Base-by-base conservation (phyloP, 2,113 vertebrate genomes). In the Coreoperca whiteheadi region DNA sequence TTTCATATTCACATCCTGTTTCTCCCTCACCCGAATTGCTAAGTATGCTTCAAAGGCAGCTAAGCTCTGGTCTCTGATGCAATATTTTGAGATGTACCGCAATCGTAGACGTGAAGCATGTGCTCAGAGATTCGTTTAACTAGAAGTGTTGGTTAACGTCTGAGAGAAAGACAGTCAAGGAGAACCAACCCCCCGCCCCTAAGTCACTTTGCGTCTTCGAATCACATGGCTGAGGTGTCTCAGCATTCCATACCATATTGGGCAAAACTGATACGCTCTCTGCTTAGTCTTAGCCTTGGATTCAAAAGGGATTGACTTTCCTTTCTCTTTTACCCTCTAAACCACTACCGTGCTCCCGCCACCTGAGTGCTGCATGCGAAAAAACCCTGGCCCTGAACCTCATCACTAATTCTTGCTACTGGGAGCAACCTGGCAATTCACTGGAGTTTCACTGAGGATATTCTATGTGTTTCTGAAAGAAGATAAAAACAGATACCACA, bases 161-260 rank as follows among this genome's bases (percentile, higher is more conserved):
- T 78, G 59, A 37, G 1, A 73, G 59, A 86, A 30, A 77, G 77
- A 82, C 43, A 79, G 77, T 67, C 30, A 59, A 79, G 37, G 16
- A 75, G 59, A 57, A 51, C 48, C 85, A 51, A 30, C 30, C 48
- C 84, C 32, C 18, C 78, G 84, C 89, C 80, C 88, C 80, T 74
- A 76, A 87, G 90, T 92, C 81, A 84, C 91, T 91, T 89, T 91
- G 83, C 85, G 77, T 90, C 86, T 87, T 90, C 85, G 56, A 82
- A 89, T 93, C 92, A 91, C 92, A 92, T 90, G 88, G 82, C 78
- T 43, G 89, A 92, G 82, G 88, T 92, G 92, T 92, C 91, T 92
- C 81, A 73, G 86, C 94, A 95, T 95, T 94, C 94, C 95, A 95
- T 90, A 93, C 95, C 95, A 93, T 95, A 94, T 95, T 95, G 93